These are phyloP conservation scores for Lynx canadensis DNA, from an alignment of 2,113 vertebrate species.

Conservation along the genomic window DNA sequence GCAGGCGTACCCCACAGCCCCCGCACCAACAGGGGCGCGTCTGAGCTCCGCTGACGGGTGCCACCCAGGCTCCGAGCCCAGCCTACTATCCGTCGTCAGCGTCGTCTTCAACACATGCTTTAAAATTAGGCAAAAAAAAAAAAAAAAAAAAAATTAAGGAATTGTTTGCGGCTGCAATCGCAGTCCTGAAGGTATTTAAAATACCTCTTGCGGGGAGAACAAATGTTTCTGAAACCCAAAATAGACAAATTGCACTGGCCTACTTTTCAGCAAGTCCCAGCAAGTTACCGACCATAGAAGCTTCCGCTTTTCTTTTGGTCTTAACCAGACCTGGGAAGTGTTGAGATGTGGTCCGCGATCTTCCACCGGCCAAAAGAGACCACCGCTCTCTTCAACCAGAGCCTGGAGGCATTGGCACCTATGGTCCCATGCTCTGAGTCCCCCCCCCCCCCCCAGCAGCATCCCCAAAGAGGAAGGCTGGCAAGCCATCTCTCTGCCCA, in stretches of 20 bases:
- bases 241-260: neutral
- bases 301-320: neutral
- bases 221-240: slow-evolving; percentile 37
- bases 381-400: neutral
- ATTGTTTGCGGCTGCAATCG: neutral
- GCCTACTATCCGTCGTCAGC: neutral
- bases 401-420: neutral
- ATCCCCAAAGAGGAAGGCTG: too few relatives aligned
- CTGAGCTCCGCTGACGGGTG: rapidly evolving
- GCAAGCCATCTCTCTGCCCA: slow-evolving; percentile 63
- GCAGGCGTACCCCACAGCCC: neutral
- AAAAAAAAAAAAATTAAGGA: slow-evolving; percentile 38
- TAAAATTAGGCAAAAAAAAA: slow-evolving; percentile 13
- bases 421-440: neutral
- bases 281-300: neutral
- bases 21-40: rapidly evolving
- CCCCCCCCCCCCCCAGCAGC: rapidly evolving
- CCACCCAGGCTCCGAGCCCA: rapidly evolving
- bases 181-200: slow-evolving; percentile 1
- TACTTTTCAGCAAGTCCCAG: neutral
- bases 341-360: neutral
- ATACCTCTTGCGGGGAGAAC: slow-evolving; percentile 26
- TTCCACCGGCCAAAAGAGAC: neutral
- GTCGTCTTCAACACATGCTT: neutral
- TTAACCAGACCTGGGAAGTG: neutral